These are phyloP conservation scores for Burhinus oedicnemus DNA, from an alignment of 2,113 vertebrate species.

Conservation along the genomic window DNA sequence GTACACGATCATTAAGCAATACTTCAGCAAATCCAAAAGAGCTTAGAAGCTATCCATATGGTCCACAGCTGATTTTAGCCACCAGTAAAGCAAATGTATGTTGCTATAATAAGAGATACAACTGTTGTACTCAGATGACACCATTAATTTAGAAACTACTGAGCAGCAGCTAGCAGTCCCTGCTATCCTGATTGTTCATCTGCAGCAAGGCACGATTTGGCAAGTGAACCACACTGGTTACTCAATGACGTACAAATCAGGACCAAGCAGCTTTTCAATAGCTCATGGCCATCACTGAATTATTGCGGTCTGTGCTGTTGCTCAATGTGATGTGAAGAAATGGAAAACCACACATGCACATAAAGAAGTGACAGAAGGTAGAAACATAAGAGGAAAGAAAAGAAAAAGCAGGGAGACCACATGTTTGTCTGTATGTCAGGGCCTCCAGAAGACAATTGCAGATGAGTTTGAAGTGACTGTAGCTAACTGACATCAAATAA, in stretches of 20 bases:
- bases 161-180: neutral
- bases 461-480: neutral
- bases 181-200: neutral
- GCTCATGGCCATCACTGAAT: neutral
- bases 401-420: neutral
- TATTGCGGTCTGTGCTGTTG: fast-evolving
- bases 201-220: neutral
- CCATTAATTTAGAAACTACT: neutral
- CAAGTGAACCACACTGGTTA: neutral
- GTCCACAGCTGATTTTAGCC: constrained; percentile 33
- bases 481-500: neutral
- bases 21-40: constrained; percentile 38
- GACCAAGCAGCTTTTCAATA: neutral
- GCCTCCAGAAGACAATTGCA: neutral
- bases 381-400: neutral
- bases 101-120: neutral
- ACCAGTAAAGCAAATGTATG: neutral
- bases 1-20: neutral
- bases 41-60: constrained; percentile 36
- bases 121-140: constrained; percentile 4
- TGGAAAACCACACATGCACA: neutral
- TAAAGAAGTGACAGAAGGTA: neutral
- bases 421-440: neutral
- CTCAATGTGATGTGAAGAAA: neutral
- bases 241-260: neutral